These are phyloP conservation scores for Rostratula benghalensis DNA, from an alignment of 2,113 vertebrate species.

Conservation along the genomic window DNA sequence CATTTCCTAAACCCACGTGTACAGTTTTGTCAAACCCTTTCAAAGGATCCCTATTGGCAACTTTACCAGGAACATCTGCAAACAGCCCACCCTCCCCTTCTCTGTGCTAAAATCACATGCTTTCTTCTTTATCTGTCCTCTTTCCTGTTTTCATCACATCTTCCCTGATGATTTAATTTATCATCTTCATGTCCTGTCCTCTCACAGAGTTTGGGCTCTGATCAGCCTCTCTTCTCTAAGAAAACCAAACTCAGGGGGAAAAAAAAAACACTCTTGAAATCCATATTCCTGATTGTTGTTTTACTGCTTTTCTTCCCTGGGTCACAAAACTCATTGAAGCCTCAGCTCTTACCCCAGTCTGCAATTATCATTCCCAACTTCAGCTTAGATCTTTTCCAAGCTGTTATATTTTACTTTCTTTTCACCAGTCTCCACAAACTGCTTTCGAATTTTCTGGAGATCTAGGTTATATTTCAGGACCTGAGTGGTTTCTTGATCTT, in stretches of 20 bases:
- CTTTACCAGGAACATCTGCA: not conserved
- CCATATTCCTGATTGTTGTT: not conserved
- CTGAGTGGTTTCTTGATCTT: not conserved
- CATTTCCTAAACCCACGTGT: not conserved
- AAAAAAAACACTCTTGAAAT: not conserved
- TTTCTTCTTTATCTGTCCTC: not conserved
- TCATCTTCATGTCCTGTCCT: not conserved
- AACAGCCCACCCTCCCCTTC: not conserved
- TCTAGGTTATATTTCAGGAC: not conserved
- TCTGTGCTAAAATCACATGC: not conserved
- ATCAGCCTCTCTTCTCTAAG: not conserved
- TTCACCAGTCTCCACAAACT: not conserved
- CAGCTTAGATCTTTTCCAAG: not conserved
- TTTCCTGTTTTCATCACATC: not conserved
- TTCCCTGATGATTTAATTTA: not conserved
- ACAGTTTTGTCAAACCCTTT: not conserved
- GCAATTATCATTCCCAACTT: not conserved
- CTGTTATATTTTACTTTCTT: not conserved
- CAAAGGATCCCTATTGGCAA: not conserved
- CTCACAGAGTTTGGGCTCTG: not conserved
- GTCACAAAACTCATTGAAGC: not conserved
- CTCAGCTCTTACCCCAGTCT: not conserved
- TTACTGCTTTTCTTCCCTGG: not conserved
- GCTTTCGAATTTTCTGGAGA: not conserved
- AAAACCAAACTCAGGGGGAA: not conserved